Base-by-base conservation (phyloP, 2,113 vertebrate genomes). In the Etia nguti region DNA sequence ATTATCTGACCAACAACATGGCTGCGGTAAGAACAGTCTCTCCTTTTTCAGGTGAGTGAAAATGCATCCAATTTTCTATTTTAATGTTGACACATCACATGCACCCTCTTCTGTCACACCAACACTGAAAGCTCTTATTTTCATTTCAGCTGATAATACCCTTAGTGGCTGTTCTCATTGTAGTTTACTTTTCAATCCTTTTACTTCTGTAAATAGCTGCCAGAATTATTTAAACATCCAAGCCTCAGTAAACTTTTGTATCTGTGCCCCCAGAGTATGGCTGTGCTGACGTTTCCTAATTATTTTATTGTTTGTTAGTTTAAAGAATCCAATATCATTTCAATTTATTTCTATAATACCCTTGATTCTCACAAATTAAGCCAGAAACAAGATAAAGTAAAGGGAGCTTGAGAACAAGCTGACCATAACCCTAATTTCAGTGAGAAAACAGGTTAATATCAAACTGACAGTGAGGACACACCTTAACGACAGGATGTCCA, bases 401-500 rank as follows among this genome's bases (percentile, higher is more conserved):
- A 70, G 9, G 1, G 9, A n/a, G 52, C 20, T 0, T 4, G 5
- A 46, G 22, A 1, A 4, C 22, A 46, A 46, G 68, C 8, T 75
- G 29, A 16, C 22, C 10, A 15, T 26, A 29, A 43, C 22, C 12
- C 4, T 26, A 29, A 79, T n/a, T 50, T 52, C 26, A 9, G 11
- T 41, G 62, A 52, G 18, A 56, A 56, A 80, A 48, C 22, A 55
- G 6, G 6, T 9, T 24, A 8, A n/a, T 31, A n/a, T 56, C 16
- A 52, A 41, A 82, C 12, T 15, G 22, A 41, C 2, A 7, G 22
- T 20, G 11, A 1, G 41, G 56, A 31, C 57, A 46, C 94, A 98
- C 98, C 97, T 98, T 98, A 36, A 99, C 95, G 55, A 98, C 89
- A 65, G 98, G 98, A 88, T 99, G 98, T 83, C 98, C 97, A 85